A percentile compares a stretch with the other conserved stretches of the same genome.
These are phyloP conservation scores for Lasioglossum albipes DNA, from an alignment of 1,140 invertebrate genomes.

Conservation along the genomic window DNA sequence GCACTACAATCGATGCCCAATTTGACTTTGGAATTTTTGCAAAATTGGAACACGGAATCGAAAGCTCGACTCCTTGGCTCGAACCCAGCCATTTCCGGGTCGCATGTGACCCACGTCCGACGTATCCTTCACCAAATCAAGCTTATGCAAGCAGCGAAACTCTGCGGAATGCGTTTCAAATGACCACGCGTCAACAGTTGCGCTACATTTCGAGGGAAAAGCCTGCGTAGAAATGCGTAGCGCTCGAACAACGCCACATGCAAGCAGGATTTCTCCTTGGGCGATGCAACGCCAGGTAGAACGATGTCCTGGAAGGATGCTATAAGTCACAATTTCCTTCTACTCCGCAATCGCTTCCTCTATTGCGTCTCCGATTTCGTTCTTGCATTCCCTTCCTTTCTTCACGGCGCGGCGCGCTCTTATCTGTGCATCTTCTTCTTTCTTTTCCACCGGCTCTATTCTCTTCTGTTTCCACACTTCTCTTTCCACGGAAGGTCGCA, in stretches of 20 bases:
- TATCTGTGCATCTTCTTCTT: conserved; percentile 5
- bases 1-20: no score
- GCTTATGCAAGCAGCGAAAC: not conserved
- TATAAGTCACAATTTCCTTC: conserved; percentile 31
- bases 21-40: no score
- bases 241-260: not conserved
- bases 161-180: no score
- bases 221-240: not conserved
- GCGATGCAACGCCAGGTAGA: not conserved
- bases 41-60: no score
- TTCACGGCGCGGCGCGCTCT: conserved; percentile 7
- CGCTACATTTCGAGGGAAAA: not conserved
- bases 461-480: not conserved
- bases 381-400: not conserved
- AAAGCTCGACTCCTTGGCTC: no score
- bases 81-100: not conserved
- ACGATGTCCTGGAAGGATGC: conserved; percentile 21
- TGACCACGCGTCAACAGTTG: not conserved
- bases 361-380: conserved; percentile 3
- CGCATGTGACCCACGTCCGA: not conserved
- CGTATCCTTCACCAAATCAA: not conserved
- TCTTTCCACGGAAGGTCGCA: no score
- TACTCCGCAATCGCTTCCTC: conserved; percentile 22
- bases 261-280: conserved; percentile 2
- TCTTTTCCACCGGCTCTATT: not conserved